Conservation (phyloP, 2,888 invertebrate species). For the Drosophila pullipes region DNA sequence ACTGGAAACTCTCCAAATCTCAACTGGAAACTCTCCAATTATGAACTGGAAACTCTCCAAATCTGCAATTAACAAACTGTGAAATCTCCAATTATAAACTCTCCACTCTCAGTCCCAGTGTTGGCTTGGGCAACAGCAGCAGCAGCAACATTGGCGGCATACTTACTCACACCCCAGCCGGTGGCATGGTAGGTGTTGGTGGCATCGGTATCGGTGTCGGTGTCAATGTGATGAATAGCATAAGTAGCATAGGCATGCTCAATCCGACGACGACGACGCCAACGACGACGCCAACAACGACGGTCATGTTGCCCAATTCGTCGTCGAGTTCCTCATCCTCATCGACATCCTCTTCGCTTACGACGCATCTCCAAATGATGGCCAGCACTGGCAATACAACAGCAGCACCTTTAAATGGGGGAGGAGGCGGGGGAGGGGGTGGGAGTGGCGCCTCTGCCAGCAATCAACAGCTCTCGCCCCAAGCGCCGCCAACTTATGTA, state of each 20-base stretch:
- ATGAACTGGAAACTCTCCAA: neutral
- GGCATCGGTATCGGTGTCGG: conserved; percentile 62
- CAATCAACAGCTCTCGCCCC: conserved; percentile 89
- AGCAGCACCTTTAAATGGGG: conserved; percentile 46
- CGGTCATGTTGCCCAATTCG: conserved; percentile 84
- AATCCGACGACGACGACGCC: conserved; percentile 60
- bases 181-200: conserved; percentile 15
- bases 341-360: conserved; percentile 81
- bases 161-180: conserved; percentile 49
- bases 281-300: conserved; percentile 81
- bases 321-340: conserved; percentile 84
- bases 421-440: conserved; percentile 22
- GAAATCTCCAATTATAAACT: neutral
- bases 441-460: conserved; percentile 85
- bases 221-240: conserved; percentile 33
- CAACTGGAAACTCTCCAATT: neutral
- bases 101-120: conserved; percentile 66
- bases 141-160: conserved; percentile 51
- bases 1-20: neutral
- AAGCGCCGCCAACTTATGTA: conserved; percentile 97
- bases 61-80: neutral
- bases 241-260: conserved; percentile 73
- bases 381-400: conserved; percentile 62
- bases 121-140: conserved; percentile 61
- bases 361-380: conserved; percentile 81